A percentile compares a stretch with the other conserved stretches of the same genome.
These are phyloP conservation scores for Mionectes macconnelli DNA, from an alignment of 2,113 vertebrate species.

Conservation along the genomic window DNA sequence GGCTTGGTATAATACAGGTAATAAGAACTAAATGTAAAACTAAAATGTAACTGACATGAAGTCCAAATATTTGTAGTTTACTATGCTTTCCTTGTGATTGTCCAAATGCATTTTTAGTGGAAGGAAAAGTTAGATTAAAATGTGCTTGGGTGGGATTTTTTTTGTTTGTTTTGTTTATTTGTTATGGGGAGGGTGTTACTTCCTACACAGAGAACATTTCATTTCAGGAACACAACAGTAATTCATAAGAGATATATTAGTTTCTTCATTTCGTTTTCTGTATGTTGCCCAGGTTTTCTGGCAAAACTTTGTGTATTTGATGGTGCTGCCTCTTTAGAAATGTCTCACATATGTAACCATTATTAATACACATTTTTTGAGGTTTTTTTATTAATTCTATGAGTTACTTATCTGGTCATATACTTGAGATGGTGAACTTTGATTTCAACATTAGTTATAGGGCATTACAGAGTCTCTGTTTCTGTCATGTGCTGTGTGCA, in stretches of 20 bases:
- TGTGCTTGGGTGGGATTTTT: background rate
- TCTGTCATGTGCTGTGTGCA: accelerated
- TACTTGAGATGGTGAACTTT: background rate
- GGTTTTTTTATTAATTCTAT: accelerated
- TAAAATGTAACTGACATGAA: background rate
- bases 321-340: background rate
- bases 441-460: background rate
- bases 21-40: background rate
- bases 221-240: background rate
- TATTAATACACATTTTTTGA: background rate
- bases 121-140: background rate
- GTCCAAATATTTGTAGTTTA: background rate
- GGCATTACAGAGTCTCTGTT: background rate
- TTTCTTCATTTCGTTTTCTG: background rate
- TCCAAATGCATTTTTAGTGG: background rate
- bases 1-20: constrained; percentile 78
- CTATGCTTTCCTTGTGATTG: background rate
- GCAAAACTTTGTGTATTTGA: background rate
- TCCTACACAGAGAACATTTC: background rate
- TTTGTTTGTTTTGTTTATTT: background rate
- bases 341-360: background rate
- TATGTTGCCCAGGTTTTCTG: background rate
- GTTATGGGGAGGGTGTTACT: background rate
- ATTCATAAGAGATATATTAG: background rate
- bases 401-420: background rate